Evolutionary conservation across 2,888 invertebrate species (phyloP), one percentile per base, ranked within the genome.

Genomic region (Leucophenga maculata): DNA sequence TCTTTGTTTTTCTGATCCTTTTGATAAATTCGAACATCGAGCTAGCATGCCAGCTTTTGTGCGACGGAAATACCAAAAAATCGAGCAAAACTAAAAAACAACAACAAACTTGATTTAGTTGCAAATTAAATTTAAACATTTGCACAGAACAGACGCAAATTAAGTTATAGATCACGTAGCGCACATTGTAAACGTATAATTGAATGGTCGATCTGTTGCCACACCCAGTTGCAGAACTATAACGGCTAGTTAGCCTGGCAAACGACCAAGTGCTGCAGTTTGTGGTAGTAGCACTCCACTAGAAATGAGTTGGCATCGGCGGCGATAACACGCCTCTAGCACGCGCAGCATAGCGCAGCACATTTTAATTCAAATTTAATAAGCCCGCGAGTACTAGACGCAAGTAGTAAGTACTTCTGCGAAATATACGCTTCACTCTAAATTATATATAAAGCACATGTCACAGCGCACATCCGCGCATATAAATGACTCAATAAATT

Each of bases 381-480:
- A 60, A 60, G 60, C 18, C 60, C 9, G 9, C 4, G 16, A 8
- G 31, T n/a, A 16, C 57, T 44, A 16, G 39, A 16, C 57, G 31
- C 68, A 32, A 31, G 13, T 57, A 46, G 31, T 14, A 26, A 77
- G 77, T 74, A 75, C 77, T 77, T 77, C 77, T 76, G 57, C 71
- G 75, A 76, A 76, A 20, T n/a, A 32, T 66, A 54, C 48, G 65
- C 20, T 48, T 75, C 85, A 85, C 82, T 80, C 86, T 85, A 86
- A 86, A 86, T 86, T 85, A 86, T 86, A 86, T 82, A 86, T 86
- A 86, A 85, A 85, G 85, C 85, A 86, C 86, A 85, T 85, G 86
- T 85, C 85, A 85, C 74, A 72, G 77, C 75, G 76, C 81, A 79
- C 86, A 83, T 80, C 78, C 77, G 77, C 76, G 85, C 86, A 85